A percentile compares a stretch with the other conserved stretches of the same genome.
Conservation (phyloP, 2,888 invertebrate species). For the Lochmaea capreae region DNA sequence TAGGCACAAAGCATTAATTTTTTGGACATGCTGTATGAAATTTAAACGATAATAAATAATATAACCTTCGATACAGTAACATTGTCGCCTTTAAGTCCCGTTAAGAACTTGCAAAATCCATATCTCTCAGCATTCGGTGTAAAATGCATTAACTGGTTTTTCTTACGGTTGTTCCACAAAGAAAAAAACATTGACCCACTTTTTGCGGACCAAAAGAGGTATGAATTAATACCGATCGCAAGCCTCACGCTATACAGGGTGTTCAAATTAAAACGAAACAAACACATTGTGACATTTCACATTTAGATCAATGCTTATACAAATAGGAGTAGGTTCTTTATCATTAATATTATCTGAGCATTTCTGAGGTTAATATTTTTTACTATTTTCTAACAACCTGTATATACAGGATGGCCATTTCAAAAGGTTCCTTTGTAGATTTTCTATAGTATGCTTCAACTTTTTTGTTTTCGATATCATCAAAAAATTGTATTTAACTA, state of each 20-base stretch:
- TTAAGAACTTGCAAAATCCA: constrained; percentile 13
- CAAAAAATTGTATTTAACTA: too few species aligned
- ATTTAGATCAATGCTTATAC: background rate
- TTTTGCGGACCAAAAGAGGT: constrained; percentile 29
- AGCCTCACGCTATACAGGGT: constrained; percentile 5
- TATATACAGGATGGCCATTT: too few species aligned
- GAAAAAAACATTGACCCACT: constrained; percentile 45
- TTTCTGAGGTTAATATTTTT: too few species aligned
- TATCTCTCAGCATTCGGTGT: background rate
- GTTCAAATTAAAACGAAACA: background rate
- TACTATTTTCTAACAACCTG: too few species aligned
- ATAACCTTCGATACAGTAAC: constrained; percentile 1
- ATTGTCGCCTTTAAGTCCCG: constrained; percentile 4
- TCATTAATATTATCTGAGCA: too few species aligned
- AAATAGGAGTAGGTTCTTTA: background rate
- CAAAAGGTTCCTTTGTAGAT: too few species aligned
- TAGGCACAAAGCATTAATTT: too few species aligned
- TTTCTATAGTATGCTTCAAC: too few species aligned
- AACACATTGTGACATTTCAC: too few species aligned
- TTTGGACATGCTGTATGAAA: background rate
- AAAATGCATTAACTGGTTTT: constrained; percentile 28
- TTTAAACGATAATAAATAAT: background rate
- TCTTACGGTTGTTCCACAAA: constrained; percentile 28
- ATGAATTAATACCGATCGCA: constrained; percentile 27
- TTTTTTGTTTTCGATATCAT: too few species aligned